These are phyloP conservation scores for Drosophila arawakana DNA, from an alignment of 1,140 invertebrate species.

Conservation along the genomic window DNA sequence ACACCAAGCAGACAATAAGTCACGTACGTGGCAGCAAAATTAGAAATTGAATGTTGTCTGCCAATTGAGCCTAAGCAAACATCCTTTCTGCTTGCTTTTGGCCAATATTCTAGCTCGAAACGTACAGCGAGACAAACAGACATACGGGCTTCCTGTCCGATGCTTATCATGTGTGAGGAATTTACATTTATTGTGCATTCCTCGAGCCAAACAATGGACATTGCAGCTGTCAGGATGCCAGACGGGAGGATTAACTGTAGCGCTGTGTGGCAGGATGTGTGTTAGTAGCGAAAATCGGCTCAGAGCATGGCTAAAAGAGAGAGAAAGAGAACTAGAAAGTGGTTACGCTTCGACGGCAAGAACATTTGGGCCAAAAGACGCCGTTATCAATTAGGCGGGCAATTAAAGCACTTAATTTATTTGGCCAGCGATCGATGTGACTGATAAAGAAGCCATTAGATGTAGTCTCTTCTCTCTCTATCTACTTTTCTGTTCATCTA, in stretches of 20 bases:
- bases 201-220: constrained; percentile 41
- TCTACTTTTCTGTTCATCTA: neutral
- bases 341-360: neutral
- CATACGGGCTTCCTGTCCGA: constrained; percentile 63
- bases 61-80: constrained; percentile 69
- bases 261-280: constrained; percentile 33
- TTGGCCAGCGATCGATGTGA: constrained; percentile 33
- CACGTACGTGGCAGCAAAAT: constrained; percentile 58
- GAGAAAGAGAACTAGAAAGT: neutral
- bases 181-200: constrained; percentile 53
- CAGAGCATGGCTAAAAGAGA: neutral
- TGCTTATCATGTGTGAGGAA: constrained; percentile 64
- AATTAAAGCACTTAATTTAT: constrained; percentile 57
- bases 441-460: constrained; percentile 52
- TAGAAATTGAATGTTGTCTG: constrained; percentile 13
- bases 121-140: too few relatives aligned
- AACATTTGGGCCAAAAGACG: constrained; percentile 10
- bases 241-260: constrained; percentile 48
- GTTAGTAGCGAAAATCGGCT: constrained; percentile 19
- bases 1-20: constrained; percentile 59
- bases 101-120: constrained; percentile 40
- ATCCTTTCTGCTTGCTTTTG: constrained; percentile 63
- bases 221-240: constrained; percentile 59
- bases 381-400: constrained; percentile 49
- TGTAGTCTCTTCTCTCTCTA: neutral